Percentiles rank a stretch among this genome's conserved stretches.
phyloP scores from a whole-genome alignment of 1,140 invertebrate species.

The Pteromalus puparum region DNA sequence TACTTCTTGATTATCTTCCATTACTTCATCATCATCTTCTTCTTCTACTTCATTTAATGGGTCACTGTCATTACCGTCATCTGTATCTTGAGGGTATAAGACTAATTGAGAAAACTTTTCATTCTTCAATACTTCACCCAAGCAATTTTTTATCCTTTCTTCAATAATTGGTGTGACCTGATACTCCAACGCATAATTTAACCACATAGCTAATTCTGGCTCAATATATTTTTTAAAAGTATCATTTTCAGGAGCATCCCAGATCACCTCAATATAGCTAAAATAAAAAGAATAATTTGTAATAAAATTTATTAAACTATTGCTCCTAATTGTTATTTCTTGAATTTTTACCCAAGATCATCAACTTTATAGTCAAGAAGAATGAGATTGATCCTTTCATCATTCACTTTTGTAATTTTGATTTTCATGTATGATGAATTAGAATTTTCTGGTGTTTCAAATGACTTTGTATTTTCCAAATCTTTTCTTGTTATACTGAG shows the following conservation, averaged over 20 bases:
- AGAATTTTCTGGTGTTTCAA: slow-evolving; percentile 49
- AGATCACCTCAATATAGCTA: slow-evolving; percentile 48
- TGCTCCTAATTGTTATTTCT: not conserved
- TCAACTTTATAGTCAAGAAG: slow-evolving; percentile 36
- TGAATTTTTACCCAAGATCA: slow-evolving; percentile 37
- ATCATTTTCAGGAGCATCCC: slow-evolving; percentile 27
- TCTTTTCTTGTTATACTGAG: slow-evolving; percentile 44
- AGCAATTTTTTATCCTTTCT: slow-evolving; percentile 39
- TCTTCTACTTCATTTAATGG: slow-evolving; percentile 28
- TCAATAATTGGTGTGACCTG: slow-evolving; percentile 34
- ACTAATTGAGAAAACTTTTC: slow-evolving; percentile 28
- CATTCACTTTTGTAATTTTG: slow-evolving; percentile 30
- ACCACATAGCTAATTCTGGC: slow-evolving; percentile 45
- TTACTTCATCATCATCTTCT: slow-evolving; percentile 20
- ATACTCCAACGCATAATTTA: slow-evolving; percentile 47
- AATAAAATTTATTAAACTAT: not conserved
- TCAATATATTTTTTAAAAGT: slow-evolving; percentile 35
- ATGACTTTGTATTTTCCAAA: slow-evolving; percentile 36
- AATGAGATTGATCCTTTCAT: slow-evolving; percentile 22
- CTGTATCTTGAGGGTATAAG: slow-evolving; percentile 19
- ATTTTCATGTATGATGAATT: slow-evolving; percentile 51
- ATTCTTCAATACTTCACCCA: slow-evolving; percentile 32
- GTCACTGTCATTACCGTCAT: slow-evolving; percentile 40
- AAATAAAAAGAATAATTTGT: not conserved
- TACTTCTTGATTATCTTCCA: not conserved